phyloP scores from a whole-genome alignment of 2,113 vertebrate genomes.

The Baryphthengus martii region DNA sequence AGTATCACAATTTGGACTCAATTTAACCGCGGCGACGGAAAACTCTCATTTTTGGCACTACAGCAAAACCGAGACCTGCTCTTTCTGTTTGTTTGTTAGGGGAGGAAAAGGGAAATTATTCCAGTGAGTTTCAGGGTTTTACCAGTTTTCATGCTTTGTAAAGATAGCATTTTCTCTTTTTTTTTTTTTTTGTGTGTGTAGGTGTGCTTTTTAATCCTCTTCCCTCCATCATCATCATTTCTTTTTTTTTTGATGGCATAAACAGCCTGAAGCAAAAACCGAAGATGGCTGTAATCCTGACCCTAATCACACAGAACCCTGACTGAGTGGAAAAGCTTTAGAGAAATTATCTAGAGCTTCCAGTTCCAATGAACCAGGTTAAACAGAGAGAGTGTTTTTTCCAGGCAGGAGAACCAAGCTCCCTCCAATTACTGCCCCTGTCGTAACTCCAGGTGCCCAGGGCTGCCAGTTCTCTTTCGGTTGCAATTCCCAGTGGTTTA shows the following conservation, averaged over 20 bases:
- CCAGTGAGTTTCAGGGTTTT: background rate
- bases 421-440: background rate
- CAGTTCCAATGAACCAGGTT: background rate
- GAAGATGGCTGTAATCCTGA: background rate
- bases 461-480: background rate
- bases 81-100: background rate
- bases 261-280: background rate
- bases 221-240: background rate
- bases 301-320: background rate
- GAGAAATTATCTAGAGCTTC: background rate
- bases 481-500: background rate
- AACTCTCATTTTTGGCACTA: background rate
- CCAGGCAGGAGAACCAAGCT: background rate
- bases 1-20: background rate
- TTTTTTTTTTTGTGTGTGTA: too few species aligned
- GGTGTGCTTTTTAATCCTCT: background rate
- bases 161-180: background rate
- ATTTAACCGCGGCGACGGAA: fast-evolving
- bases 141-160: background rate
- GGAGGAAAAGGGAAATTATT: background rate
- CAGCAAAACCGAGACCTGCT: background rate
- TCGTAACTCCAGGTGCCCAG: background rate
- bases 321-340: background rate
- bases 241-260: background rate
- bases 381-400: background rate